phyloP scores from a whole-genome alignment of 1,140 invertebrate species.

The Zaprionus davidi region DNA sequence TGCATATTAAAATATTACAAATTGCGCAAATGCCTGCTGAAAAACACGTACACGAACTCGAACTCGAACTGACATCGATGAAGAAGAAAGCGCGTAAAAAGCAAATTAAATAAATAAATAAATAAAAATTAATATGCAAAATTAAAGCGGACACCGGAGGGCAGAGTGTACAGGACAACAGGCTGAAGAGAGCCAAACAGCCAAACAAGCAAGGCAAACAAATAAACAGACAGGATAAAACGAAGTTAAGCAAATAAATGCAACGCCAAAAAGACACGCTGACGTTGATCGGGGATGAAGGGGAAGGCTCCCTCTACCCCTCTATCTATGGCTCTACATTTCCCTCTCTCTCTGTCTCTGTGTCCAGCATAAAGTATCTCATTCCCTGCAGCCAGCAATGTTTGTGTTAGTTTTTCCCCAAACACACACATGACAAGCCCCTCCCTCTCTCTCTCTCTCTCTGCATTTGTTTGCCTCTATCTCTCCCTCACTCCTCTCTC shows the following conservation, averaged over 20 bases:
- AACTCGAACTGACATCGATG: constrained; percentile 43
- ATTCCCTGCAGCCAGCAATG: background rate
- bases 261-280: constrained; percentile 16
- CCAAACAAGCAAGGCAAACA: constrained; percentile 23
- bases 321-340: background rate
- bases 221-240: constrained; percentile 9
- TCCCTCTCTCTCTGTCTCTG: background rate
- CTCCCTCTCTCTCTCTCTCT: background rate
- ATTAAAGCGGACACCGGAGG: constrained; percentile 27
- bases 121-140: constrained; percentile 51
- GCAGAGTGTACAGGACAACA: constrained; percentile 18
- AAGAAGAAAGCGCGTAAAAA: constrained; percentile 38
- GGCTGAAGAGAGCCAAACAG: constrained; percentile 29
- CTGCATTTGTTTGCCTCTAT: background rate
- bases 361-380: background rate
- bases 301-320: background rate
- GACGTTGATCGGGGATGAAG: background rate
- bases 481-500: background rate
- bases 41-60: constrained; percentile 20
- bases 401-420: background rate
- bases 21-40: constrained; percentile 45
- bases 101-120: constrained; percentile 34
- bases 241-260: constrained; percentile 34
- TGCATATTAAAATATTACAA: constrained; percentile 19
- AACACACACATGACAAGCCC: too few species aligned